Percentiles rank a stretch among this genome's conserved stretches.
These are phyloP conservation scores for Rhyacophila brunnea DNA, from an alignment of 1,140 invertebrate genomes.

Conservation along the genomic window DNA sequence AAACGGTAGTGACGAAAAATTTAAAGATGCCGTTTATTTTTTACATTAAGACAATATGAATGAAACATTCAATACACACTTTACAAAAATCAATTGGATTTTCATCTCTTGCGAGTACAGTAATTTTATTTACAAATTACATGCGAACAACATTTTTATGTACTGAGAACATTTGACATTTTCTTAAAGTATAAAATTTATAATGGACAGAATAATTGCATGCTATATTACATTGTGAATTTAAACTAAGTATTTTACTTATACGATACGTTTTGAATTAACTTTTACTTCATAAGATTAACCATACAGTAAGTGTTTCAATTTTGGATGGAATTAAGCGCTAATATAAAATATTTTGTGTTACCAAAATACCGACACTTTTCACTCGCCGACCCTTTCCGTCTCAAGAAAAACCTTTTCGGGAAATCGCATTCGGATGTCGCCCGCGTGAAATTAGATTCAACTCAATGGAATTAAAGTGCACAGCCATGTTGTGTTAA, in stretches of 20 bases:
- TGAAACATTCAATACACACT: constrained; percentile 7
- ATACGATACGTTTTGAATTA: constrained; percentile 20
- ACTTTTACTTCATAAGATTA: constrained; percentile 33
- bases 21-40: not conserved
- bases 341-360: constrained; percentile 27
- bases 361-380: not conserved
- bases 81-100: constrained; percentile 14
- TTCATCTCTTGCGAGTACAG: too few species aligned
- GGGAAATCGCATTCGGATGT: not conserved
- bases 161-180: constrained; percentile 1
- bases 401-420: not conserved
- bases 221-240: constrained; percentile 35
- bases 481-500: constrained; percentile 28
- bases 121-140: constrained; percentile 21
- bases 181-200: constrained; percentile 29
- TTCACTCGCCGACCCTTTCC: not conserved
- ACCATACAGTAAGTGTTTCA: constrained; percentile 27
- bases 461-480: constrained; percentile 17
- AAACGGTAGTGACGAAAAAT: not conserved
- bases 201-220: constrained; percentile 37
- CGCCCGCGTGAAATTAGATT: not conserved
- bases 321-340: constrained; percentile 35
- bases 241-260: constrained; percentile 30
- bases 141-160: constrained; percentile 19
- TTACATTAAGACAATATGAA: not conserved